These are phyloP conservation scores for Copsychus sechellarum DNA, from an alignment of 2,113 vertebrate genomes.

Conservation along the genomic window DNA sequence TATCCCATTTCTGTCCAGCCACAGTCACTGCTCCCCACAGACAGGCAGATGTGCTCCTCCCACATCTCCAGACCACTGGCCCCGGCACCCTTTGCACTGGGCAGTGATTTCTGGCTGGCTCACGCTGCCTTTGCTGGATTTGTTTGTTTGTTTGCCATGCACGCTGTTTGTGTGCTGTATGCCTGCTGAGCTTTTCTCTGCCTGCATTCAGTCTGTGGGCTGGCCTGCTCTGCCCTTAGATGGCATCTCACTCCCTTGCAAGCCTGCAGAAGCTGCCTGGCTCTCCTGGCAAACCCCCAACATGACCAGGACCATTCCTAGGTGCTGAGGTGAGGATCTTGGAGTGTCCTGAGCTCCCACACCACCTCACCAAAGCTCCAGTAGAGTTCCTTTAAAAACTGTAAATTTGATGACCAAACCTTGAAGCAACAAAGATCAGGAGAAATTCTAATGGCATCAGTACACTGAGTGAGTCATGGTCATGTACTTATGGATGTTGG, in stretches of 20 bases:
- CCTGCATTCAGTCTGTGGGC: neutral
- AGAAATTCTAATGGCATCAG: neutral
- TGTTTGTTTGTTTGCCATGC: slow-evolving; percentile 30
- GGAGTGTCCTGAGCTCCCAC: neutral
- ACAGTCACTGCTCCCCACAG: accelerated
- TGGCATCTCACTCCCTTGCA: neutral
- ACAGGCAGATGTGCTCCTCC: neutral
- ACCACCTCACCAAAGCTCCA: neutral
- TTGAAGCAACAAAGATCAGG: neutral
- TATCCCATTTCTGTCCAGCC: neutral
- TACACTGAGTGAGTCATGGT: neutral
- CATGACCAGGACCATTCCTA: accelerated
- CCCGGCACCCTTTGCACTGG: neutral
- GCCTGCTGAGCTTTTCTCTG: slow-evolving; percentile 64
- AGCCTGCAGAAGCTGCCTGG: neutral
- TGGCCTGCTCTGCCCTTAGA: neutral
- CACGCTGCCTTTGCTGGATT: neutral
- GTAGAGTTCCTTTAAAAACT: neutral
- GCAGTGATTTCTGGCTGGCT: neutral
- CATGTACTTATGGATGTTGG: neutral
- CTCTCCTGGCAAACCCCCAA: neutral
- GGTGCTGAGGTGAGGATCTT: neutral
- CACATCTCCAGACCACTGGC: neutral
- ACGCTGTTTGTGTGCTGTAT: neutral
- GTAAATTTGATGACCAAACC: neutral